Evolutionary conservation across 1,140 invertebrate genomes (phyloP).

Genomic region (Amphibalanus amphitrite): DNA sequence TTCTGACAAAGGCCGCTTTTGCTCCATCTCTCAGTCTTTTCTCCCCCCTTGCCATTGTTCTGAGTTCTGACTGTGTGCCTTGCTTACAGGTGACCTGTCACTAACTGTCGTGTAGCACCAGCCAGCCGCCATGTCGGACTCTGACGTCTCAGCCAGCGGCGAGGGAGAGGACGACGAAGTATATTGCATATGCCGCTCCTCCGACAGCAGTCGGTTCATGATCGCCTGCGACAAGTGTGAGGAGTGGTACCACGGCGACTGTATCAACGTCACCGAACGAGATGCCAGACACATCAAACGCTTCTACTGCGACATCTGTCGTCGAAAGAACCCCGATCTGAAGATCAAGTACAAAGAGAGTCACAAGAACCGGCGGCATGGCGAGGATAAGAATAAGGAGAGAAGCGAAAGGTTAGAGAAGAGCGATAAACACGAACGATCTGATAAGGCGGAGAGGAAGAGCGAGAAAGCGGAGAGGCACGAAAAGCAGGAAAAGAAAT

Average conservation of each 20-base stretch:
- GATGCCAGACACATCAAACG: slow-evolving; percentile 84
- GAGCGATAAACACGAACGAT: not conserved
- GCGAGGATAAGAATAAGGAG: not conserved
- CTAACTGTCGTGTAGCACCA: too few species aligned
- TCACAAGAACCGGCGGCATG: not conserved
- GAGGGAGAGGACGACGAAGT: slow-evolving; percentile 46
- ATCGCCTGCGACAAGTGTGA: slow-evolving; percentile 96
- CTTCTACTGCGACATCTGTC: slow-evolving; percentile 53
- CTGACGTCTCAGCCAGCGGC: too few species aligned
- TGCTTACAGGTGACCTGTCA: too few species aligned
- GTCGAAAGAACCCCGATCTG: not conserved
- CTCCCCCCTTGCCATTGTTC: too few species aligned
- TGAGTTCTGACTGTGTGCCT: too few species aligned
- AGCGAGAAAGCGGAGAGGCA: not conserved
- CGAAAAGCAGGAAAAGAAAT: not conserved
- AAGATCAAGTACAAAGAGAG: not conserved
- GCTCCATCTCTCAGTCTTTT: too few species aligned
- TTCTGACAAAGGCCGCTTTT: too few species aligned
- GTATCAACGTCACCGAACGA: slow-evolving; percentile 82
- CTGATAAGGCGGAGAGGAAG: not conserved
- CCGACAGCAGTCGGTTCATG: slow-evolving; percentile 88
- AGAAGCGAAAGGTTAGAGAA: not conserved
- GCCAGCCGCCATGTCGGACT: too few species aligned
- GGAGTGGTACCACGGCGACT: slow-evolving; percentile 97
- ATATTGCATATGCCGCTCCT: slow-evolving; percentile 86